Conservation (phyloP, 2,888 invertebrate species). For the Pyrrhia umbra region DNA sequence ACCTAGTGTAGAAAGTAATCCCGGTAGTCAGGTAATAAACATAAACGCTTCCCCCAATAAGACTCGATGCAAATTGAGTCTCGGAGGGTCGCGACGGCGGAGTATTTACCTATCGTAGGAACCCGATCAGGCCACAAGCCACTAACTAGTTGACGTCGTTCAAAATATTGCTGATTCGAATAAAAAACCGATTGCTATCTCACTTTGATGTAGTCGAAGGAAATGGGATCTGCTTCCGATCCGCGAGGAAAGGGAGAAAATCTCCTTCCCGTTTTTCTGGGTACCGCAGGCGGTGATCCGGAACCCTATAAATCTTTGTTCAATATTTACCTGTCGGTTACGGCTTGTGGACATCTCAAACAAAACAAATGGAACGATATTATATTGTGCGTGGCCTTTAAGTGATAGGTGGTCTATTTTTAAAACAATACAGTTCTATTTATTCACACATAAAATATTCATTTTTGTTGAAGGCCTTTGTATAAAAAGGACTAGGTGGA, state of each 20-base stretch:
- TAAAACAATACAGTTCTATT: neutral
- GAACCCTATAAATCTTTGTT: conserved; percentile 76
- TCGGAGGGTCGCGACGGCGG: conserved; percentile 48
- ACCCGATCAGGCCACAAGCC: conserved; percentile 69
- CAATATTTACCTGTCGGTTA: conserved; percentile 77
- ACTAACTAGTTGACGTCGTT: conserved; percentile 81
- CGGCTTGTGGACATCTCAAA: conserved; percentile 47
- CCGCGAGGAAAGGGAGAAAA: conserved; percentile 87
- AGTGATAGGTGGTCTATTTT: conserved; percentile 21
- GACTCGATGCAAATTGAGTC: conserved; percentile 65
- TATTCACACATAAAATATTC: no score
- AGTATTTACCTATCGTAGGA: conserved; percentile 68
- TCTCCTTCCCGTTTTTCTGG: conserved; percentile 82
- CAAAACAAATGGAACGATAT: conserved; percentile 59
- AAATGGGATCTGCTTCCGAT: conserved; percentile 90
- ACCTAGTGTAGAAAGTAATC: conserved; percentile 61
- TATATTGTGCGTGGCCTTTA: conserved; percentile 37
- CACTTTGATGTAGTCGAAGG: conserved; percentile 90
- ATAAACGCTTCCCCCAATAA: conserved; percentile 62
- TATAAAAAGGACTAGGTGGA: no score
- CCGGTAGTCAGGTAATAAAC: conserved; percentile 59
- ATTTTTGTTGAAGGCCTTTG: no score
- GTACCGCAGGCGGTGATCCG: conserved; percentile 75
- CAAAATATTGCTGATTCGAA: conserved; percentile 88
- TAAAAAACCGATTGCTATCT: conserved; percentile 89